phyloP scores from a whole-genome alignment of 2,888 invertebrate species.

The Lithophane semibrunnea region DNA sequence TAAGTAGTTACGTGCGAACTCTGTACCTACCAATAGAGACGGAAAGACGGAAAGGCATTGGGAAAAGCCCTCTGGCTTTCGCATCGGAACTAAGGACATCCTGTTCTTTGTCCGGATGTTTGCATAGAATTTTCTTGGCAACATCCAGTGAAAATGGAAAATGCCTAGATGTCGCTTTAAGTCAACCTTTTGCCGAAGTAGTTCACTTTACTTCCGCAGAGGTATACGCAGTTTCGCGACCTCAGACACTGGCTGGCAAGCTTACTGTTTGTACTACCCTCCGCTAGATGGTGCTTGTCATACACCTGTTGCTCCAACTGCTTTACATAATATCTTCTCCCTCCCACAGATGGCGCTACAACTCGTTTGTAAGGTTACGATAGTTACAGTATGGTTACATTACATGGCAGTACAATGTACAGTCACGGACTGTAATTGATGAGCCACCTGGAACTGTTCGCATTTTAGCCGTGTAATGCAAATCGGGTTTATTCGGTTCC shows the following conservation, averaged over 20 bases:
- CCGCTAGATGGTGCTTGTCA: constrained; percentile 55
- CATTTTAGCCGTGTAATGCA: no score
- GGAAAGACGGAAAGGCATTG: constrained; percentile 2
- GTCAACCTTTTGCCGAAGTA: constrained; percentile 3
- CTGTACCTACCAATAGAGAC: constrained; percentile 17
- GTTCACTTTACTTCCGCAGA: constrained; percentile 15
- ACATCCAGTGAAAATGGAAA: constrained; percentile 4
- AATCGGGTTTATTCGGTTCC: no score
- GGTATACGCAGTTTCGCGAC: not conserved
- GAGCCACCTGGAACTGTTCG: no score
- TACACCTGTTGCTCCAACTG: not conserved
- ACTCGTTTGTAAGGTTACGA: not conserved
- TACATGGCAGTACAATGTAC: constrained; percentile 6
- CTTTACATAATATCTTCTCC: constrained; percentile 10
- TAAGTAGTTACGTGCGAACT: constrained; percentile 44
- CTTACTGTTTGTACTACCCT: constrained; percentile 18
- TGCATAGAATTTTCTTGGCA: not conserved
- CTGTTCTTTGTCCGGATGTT: not conserved
- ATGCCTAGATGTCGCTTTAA: constrained; percentile 50
- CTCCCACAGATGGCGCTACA: constrained; percentile 55
- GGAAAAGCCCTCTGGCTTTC: constrained; percentile 48
- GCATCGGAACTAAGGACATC: constrained; percentile 24
- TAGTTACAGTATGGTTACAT: not conserved
- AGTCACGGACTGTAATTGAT: no score
- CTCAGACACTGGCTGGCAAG: not conserved